These are phyloP conservation scores for Ophion ellenae DNA, from an alignment of 2,888 invertebrate genomes.

Conservation along the genomic window DNA sequence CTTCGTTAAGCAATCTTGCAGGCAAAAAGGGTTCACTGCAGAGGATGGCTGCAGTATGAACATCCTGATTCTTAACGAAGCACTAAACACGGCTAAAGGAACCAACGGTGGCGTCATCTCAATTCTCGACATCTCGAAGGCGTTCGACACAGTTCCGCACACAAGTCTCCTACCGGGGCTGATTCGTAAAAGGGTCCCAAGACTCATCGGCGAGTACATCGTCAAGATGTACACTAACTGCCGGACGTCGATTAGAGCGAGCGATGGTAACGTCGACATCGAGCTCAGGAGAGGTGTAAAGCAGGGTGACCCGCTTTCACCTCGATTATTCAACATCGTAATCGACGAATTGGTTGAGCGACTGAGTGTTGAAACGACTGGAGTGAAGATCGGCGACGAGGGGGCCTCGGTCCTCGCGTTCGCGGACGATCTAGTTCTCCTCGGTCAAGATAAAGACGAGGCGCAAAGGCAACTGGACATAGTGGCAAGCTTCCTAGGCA, in stretches of 20 bases:
- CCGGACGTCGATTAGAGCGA: slow-evolving; percentile 18
- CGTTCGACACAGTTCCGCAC: slow-evolving; percentile 71
- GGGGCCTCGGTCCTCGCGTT: slow-evolving; percentile 55
- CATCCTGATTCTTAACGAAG: slow-evolving; percentile 48
- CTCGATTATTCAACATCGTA: slow-evolving; percentile 49
- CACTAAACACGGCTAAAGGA: slow-evolving; percentile 26
- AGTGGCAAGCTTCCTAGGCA: no score
- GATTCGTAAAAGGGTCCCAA: slow-evolving; percentile 23
- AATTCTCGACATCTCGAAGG: slow-evolving; percentile 59
- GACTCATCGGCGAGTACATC: background rate
- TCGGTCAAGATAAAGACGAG: background rate
- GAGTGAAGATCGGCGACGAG: background rate
- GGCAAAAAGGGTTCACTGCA: slow-evolving; percentile 77
- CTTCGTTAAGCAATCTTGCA: slow-evolving; percentile 64
- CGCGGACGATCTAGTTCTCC: slow-evolving; percentile 67
- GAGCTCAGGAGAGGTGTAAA: slow-evolving; percentile 37
- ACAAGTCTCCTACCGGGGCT: background rate
- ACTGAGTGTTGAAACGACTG: background rate
- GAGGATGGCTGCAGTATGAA: slow-evolving; percentile 72
- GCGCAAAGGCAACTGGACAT: slow-evolving; percentile 52
- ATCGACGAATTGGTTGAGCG: slow-evolving; percentile 72
- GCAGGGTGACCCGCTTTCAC: slow-evolving; percentile 50
- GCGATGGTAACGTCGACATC: background rate
- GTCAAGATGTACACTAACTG: slow-evolving; percentile 18
- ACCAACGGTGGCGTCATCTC: background rate